Conservation (phyloP, 2,113 vertebrate species). For the Apeltes quadracus region DNA sequence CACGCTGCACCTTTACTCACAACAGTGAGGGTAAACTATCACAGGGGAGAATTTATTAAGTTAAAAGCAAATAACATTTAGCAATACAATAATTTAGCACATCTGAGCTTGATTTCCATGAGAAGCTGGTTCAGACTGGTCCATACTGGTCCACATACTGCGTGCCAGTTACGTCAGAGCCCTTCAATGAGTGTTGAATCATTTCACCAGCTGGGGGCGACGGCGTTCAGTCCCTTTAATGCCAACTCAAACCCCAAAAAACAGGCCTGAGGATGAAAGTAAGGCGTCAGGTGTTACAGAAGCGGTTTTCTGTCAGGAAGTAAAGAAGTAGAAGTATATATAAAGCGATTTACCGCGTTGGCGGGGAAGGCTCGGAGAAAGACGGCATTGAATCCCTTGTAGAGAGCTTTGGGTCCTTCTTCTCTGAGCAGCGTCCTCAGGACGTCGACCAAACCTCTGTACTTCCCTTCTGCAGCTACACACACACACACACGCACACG, state of each 20-base stretch:
- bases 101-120: not conserved
- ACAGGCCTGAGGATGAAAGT: constrained; percentile 74
- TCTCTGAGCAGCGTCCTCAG: constrained; percentile 73
- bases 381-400: constrained; percentile 81
- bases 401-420: constrained; percentile 77
- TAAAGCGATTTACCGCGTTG: constrained; percentile 72
- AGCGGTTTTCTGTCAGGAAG: not conserved
- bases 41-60: not conserved
- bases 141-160: not conserved
- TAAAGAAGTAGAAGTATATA: not conserved
- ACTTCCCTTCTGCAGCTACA: constrained; percentile 77
- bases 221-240: constrained; percentile 74
- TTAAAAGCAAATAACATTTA: constrained; percentile 23
- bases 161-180: not conserved
- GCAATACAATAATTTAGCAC: not conserved
- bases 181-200: not conserved
- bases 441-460: constrained; percentile 76
- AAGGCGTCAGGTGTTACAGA: not conserved
- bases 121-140: constrained; percentile 3
- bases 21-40: constrained; percentile 10
- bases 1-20: not conserved
- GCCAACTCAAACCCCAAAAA: constrained; percentile 82
- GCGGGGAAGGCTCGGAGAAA: constrained; percentile 84
- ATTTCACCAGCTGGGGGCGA: constrained; percentile 68
- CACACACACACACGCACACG: constrained; percentile 25